These are phyloP conservation scores for Holothuria scabra DNA, from an alignment of 53 echinoderm and acorn worm genomes.

Conservation along the genomic window DNA sequence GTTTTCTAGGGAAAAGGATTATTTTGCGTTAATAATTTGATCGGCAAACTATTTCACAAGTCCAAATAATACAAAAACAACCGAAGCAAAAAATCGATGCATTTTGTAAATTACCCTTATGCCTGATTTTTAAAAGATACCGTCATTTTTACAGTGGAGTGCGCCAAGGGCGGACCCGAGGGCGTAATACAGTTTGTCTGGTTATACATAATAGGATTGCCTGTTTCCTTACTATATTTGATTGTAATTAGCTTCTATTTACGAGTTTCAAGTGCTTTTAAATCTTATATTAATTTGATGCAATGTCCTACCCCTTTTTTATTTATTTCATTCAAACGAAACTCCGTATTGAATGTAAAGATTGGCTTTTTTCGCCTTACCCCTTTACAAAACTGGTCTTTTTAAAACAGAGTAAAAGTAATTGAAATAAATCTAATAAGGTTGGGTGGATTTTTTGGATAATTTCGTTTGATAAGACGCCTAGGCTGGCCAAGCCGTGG, in stretches of 20 bases:
- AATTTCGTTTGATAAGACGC: slow-evolving; percentile 34
- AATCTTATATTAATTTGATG: slow-evolving; percentile 8
- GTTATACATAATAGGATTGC: slow-evolving; percentile 26
- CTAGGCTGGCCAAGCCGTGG: slow-evolving; percentile 10
- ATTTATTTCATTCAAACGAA: slow-evolving; percentile 3
- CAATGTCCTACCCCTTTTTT: not conserved
- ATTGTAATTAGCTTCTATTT: slow-evolving; percentile 22
- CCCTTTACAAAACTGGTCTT: slow-evolving; percentile 28
- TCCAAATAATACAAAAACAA: slow-evolving; percentile 26
- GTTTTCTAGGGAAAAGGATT: too few relatives aligned
- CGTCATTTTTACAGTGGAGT: not conserved
- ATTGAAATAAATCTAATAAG: slow-evolving; percentile 37
- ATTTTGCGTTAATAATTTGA: slow-evolving; percentile 7
- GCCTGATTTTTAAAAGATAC: not conserved
- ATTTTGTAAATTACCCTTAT: slow-evolving; percentile 37
- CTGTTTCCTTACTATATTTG: not conserved
- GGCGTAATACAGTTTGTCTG: slow-evolving; percentile 15
- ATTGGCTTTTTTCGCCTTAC: not conserved
- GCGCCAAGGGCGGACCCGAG: slow-evolving; percentile 28
- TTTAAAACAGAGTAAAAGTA: slow-evolving; percentile 14
- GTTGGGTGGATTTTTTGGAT: slow-evolving; percentile 17
- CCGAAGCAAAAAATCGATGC: slow-evolving; percentile 31
- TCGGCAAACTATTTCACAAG: slow-evolving; percentile 37
- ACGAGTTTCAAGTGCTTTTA: slow-evolving; percentile 4
- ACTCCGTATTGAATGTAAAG: slow-evolving; percentile 23